Evolutionary conservation across 2,888 invertebrate genomes (phyloP), one percentile per base, ranked within the genome.

Genomic region (Hemaris fuciformis): DNA sequence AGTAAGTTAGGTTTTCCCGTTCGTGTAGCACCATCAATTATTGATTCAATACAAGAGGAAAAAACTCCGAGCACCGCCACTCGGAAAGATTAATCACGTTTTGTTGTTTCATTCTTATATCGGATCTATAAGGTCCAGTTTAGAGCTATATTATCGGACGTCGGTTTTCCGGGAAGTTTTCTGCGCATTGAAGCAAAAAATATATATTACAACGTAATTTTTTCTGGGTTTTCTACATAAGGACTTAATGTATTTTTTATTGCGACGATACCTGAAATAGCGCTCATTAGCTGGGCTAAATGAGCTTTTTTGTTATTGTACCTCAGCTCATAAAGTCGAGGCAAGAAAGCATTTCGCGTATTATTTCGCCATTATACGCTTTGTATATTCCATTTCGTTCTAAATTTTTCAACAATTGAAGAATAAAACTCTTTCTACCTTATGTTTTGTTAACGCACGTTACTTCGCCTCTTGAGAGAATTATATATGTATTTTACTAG

Each of bases 21-120:
- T 31, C 31, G 10, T 31, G 53, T 53, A 31, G 10, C 27, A 31
- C 18, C 53, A 31, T 53, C 15, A 53, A 53, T 53, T 53, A 53
- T 53, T 53, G 53, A 53, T 53, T 53, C 31, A 31, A 31, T 53
- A 31, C 53, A 53, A 31, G 53, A 53, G 53, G 31, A 53, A 31
- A 53, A 53, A 53, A 48, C 48, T 53, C 53, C 15, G 31, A 31
- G 48, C 25, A 27, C 8, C 27, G 27, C 31, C 53, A 53, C 53
- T 53, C 31, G 27, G 53, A 27, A 15, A 53, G 31, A 53, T 53
- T 53, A 53, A 53, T 53, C 53, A 10, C 18, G 53, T 53, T 53
- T 53, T 31, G 53, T 53, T 53, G 18, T 53, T 53, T 53, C 53
- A 27, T 31, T 20, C 53, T 53, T 53, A 53, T 10, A 53, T 27